Evolutionary conservation across 2,113 vertebrate species (phyloP), one percentile per base, ranked within the genome.

Genomic region (Dicerorhinus sumatrensis): DNA sequence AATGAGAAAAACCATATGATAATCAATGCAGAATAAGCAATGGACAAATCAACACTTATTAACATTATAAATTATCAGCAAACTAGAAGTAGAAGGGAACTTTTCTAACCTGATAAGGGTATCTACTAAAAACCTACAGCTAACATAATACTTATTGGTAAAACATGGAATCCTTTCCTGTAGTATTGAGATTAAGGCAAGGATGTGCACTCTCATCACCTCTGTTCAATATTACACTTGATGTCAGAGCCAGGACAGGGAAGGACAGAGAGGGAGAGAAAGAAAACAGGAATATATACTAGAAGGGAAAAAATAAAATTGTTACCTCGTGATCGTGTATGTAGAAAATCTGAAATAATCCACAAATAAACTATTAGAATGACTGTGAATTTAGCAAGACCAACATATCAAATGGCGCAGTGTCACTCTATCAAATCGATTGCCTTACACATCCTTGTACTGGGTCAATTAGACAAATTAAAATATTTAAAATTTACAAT

Each of bases 21-120:
- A 94, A 81, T 51, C 31, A 51, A 85, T 60, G 5, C 12, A 80
- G 65, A 90, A 65, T 73, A 69, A 63, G 51, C 56, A 51, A 65
- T 13, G 72, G 75, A 80, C 29, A 94, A 77, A 85, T 60, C 87
- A 91, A 73, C 42, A 73, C 1, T 39, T n/a, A 75, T 80, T 94
- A 80, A 58, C 46, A 75, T 56, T 51, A 79, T 67, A 91, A 95
- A 79, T 73, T 69, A 96, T 86, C 33, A 75, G 63, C 39, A 92
- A 89, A 94, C n/a, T 72, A 67, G 48, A 48, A 89, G 72, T 72
- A 92, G 56, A 91, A 84, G 54, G 67, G 62, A 69, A 67, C 16
- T n/a, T 48, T 81, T n/a, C 29, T 70, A 92, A 72, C 62, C 51
- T 77, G 23, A 72, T 72, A 87, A 87, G n/a, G 48, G 17, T 33